These are phyloP conservation scores for Mormyrus iriodes DNA, from an alignment of 2,113 vertebrate genomes.

Conservation along the genomic window DNA sequence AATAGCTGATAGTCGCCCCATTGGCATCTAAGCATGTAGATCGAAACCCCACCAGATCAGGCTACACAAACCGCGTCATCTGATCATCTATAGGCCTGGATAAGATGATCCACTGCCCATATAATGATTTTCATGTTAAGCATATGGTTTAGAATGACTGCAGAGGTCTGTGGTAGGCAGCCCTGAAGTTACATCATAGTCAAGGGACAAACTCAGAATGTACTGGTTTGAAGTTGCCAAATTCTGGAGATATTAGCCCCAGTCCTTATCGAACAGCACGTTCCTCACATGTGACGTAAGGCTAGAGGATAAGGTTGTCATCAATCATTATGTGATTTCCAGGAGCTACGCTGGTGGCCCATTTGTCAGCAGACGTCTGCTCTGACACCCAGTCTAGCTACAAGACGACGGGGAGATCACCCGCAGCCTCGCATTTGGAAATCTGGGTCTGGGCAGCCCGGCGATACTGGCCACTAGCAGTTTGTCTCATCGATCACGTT, in stretches of 20 bases:
- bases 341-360: neutral
- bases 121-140: neutral
- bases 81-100: neutral
- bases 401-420: neutral
- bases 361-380: neutral
- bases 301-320: neutral
- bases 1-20: neutral
- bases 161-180: neutral
- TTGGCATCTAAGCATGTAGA: neutral
- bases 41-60: neutral
- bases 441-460: neutral
- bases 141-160: neutral
- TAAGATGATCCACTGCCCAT: no score
- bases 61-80: neutral
- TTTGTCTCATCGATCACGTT: neutral
- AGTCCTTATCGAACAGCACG: neutral
- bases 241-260: neutral
- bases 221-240: neutral
- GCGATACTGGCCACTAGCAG: neutral
- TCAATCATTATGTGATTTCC: neutral
- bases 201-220: neutral
- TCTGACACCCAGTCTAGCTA: neutral
- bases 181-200: neutral
- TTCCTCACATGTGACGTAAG: neutral
- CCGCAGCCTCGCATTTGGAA: neutral